Percentiles rank a stretch among this genome's conserved stretches.
Evolutionary conservation across 2,113 vertebrate genomes (phyloP).

Genomic region (Bostrychus sinensis): DNA sequence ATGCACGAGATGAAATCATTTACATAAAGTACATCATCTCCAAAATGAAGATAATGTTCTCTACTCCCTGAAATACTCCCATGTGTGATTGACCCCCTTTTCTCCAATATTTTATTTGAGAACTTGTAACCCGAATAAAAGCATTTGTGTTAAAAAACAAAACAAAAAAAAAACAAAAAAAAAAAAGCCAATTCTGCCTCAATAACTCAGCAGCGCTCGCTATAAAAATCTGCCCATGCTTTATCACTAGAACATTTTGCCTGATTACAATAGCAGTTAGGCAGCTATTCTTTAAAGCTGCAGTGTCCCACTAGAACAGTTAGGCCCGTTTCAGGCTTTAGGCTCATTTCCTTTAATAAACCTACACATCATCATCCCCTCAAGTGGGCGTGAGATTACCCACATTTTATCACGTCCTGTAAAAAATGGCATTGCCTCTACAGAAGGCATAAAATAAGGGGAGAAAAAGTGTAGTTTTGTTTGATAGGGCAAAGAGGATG

Average conservation of each 20-base stretch:
- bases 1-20: constrained; percentile 16
- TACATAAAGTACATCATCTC: constrained; percentile 5
- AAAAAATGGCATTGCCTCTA: constrained; percentile 55
- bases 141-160: not conserved
- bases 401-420: constrained; percentile 67
- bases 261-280: constrained; percentile 23
- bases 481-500: constrained; percentile 52
- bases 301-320: constrained; percentile 39
- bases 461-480: constrained; percentile 61
- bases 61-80: not conserved
- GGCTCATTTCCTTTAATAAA: constrained; percentile 69
- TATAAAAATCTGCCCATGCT: constrained; percentile 22
- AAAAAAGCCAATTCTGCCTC: not conserved
- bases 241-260: constrained; percentile 22
- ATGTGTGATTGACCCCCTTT: constrained; percentile 9
- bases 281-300: constrained; percentile 33
- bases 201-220: constrained; percentile 1
- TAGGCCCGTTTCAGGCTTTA: constrained; percentile 32
- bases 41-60: constrained; percentile 9
- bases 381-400: constrained; percentile 71
- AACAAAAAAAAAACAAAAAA: not conserved
- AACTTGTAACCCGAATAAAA: constrained; percentile 13
- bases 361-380: constrained; percentile 65
- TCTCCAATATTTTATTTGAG: constrained; percentile 30
- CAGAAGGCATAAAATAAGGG: constrained; percentile 49